These are phyloP conservation scores for Remorina albescens DNA, from an alignment of 2,797 vertebrate genomes.

Conservation along the genomic window DNA sequence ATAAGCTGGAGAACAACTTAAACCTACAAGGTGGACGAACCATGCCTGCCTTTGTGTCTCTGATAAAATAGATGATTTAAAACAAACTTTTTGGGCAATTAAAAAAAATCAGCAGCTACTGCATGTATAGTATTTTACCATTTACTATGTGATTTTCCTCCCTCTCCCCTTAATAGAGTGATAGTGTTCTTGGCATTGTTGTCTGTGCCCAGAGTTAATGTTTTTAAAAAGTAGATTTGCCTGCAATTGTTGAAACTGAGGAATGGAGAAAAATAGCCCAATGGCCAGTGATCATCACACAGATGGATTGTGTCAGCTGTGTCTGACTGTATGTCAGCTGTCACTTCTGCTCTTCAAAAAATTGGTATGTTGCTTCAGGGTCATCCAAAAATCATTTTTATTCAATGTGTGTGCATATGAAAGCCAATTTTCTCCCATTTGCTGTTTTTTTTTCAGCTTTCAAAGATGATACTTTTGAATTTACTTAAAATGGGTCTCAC, in stretches of 20 bases:
- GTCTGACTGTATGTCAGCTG: constrained; percentile 32
- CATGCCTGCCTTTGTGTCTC: too few relatives aligned
- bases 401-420: not conserved
- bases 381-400: not conserved
- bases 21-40: not conserved
- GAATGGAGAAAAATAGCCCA: constrained; percentile 27
- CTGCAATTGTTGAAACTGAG: constrained; percentile 62
- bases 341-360: constrained; percentile 21
- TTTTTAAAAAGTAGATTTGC: constrained; percentile 18
- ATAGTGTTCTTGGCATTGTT: constrained; percentile 28
- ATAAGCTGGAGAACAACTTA: constrained; percentile 24
- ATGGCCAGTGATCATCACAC: constrained; percentile 40
- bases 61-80: not conserved
- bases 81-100: not conserved
- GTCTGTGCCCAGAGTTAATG: constrained; percentile 25
- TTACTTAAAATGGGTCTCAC: not conserved
- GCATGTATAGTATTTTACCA: not conserved
- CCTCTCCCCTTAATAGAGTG: too few relatives aligned
- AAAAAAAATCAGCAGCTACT: too few relatives aligned
- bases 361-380: constrained; percentile 34
- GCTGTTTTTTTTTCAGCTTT: not conserved
- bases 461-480: not conserved
- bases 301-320: constrained; percentile 25
- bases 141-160: not conserved
- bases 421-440: constrained; percentile 16